Evolutionary conservation across 2,888 invertebrate genomes (phyloP), one percentile per base, ranked within the genome.

Genomic region (Scaptomyza polygonia): DNA sequence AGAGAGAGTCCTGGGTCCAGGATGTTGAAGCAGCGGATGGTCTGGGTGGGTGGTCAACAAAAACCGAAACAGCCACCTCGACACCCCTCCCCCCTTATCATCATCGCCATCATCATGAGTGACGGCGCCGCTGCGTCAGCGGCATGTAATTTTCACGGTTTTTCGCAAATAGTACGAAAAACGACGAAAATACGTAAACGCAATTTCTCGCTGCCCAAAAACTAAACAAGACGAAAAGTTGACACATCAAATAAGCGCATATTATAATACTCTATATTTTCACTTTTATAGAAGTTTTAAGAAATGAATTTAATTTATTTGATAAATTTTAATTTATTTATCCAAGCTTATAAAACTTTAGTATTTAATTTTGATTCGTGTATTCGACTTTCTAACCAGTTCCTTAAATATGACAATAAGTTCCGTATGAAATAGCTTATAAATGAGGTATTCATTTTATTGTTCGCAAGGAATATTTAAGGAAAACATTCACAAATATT

Each of bases 151-250:
- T 79, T 83, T 69, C 75, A 77, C 75, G 67, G 77, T 75, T 77
- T 85, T 81, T 77, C 75, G 72, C 77, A 85, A 79, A 83, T 81
- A 79, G 85, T 81, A 79, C 82, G 69, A 67, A 77, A 78, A 84
- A 79, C 72, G 72, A 59, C n/a, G 58, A 58, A 70, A 62, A 66
- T 72, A 64, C 67, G 62, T 62, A 59, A 62, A 57, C 64, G 69
- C 64, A 76, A 76, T 54, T 56, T 61, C 56, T 61, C 42, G 51
- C 52, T 55, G 53, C 57, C 74, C 74, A 62, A 71, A 72, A 79
- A 72, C 77, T 81, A 71, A 82, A 82, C 70, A 74, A 72, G 61
- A 32, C 34, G 40, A 52, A 66, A 40, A 14, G 16, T 40, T 16
- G 16, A n/a, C 12, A 29, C 5, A 7, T 5, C 9, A 14, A 5